phyloP scores from a whole-genome alignment of 2,797 vertebrate genomes.

The Ceryle rudis region DNA sequence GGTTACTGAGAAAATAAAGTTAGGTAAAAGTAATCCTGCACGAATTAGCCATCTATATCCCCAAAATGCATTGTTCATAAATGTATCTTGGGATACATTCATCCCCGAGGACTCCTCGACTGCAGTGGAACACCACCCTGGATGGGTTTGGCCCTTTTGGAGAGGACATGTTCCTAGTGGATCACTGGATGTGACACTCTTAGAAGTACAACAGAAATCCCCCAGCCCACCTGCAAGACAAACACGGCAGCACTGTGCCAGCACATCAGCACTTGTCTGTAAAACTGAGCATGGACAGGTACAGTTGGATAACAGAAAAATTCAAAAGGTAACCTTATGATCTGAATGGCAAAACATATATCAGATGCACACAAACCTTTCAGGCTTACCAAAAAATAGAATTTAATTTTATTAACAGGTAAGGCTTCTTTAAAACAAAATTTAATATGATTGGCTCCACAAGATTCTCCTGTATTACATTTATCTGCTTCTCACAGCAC shows the following conservation, averaged over 20 bases:
- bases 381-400: background rate
- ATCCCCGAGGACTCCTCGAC: background rate
- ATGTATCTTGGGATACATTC: background rate
- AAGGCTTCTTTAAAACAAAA: background rate
- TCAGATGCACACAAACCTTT: background rate
- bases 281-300: background rate
- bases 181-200: background rate
- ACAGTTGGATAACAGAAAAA: fast-evolving
- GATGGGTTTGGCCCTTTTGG: background rate
- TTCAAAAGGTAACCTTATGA: background rate
- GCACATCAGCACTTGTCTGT: background rate
- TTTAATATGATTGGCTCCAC: background rate
- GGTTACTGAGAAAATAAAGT: background rate
- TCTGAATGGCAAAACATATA: background rate
- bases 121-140: background rate
- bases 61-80: background rate
- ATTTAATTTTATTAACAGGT: background rate
- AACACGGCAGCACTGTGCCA: background rate
- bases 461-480: background rate
- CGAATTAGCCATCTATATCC: background rate
- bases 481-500: background rate
- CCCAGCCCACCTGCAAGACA: background rate
- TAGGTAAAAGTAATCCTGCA: background rate
- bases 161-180: background rate
- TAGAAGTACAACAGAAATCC: background rate